Base-by-base conservation (phyloP, 1,140 invertebrate genomes). In the Leptinotarsa defecta region DNA sequence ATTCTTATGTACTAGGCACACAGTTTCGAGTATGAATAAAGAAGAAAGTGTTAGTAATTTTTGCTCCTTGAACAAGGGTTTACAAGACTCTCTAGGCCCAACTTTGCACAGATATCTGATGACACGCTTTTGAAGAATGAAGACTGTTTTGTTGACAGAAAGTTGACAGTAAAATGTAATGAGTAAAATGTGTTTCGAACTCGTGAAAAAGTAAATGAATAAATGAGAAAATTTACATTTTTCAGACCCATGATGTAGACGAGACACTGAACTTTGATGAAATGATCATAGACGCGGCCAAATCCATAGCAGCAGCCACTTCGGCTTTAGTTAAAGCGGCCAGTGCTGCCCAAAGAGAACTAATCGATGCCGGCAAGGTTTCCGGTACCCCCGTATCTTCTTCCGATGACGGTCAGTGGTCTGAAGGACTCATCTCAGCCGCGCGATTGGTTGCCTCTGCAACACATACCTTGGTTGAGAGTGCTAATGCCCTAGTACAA, bases 341-440 rank as follows among this genome's bases (percentile, higher is more conserved):
- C 0, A 97, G 96, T 70, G 94, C 95, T 8, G 97, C 98, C 0
- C 98, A 99, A 87, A 89, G 95, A 74, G 97, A 99, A 85, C 89
- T 99, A 0, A 96, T 99, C 71, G 93, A 94, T 71, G 81, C 79
- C 81, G 92, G 92, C 72, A 93, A 95, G 87, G 93, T 97, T 34
- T 93, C 94, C 0, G 88, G 93, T 17, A 92, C 91, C 71, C 94
- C 94, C 2, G 86, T 92, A 20, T 93, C 91, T 17, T 94, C 92
- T 48, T 96, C 94, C 0, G 96, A 99, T 84, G 97, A 99, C 87
- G 97, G 97, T 0, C 97, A 99, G 83, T 99, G 98, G 98, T 99
- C 97, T 0, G 97, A 99, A 87, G 98, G 98, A 4, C 88, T 99
- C 3, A 95, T 99, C 49, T 98, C 96, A 0, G 98, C 98, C 0